These are phyloP conservation scores for Malacoraja senta DNA, from an alignment of 2,797 vertebrate species.

Conservation along the genomic window DNA sequence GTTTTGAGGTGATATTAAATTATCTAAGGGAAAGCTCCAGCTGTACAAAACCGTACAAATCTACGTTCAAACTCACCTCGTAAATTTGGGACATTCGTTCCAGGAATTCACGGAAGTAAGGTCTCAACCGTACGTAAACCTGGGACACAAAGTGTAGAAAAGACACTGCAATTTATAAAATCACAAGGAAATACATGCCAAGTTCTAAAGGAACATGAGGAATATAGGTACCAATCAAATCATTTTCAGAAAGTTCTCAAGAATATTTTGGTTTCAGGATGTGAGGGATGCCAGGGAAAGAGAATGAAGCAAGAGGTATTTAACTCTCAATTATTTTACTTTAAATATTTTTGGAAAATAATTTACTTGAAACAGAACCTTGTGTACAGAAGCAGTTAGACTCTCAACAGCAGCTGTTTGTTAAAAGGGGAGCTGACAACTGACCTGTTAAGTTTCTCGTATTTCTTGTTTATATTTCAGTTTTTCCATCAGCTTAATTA, in stretches of 20 bases:
- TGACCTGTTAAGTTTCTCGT: no score
- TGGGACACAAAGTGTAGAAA: conserved; percentile 47
- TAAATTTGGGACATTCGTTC: conserved; percentile 98
- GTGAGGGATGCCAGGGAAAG: not conserved
- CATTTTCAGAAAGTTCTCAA: not conserved
- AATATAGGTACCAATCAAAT: not conserved
- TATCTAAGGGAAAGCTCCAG: not conserved
- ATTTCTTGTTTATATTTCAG: no score
- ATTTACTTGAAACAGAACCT: not conserved
- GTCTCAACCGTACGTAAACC: conserved; percentile 94
- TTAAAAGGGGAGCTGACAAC: no score
- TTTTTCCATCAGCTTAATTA: no score
- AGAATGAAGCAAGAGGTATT: not conserved
- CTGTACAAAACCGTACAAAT: not conserved
- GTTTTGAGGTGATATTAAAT: not conserved
- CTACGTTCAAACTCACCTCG: conserved; percentile 66
- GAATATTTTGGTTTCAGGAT: not conserved
- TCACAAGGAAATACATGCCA: not conserved
- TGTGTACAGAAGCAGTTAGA: not conserved
- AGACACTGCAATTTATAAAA: not conserved
- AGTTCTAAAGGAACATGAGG: conserved; percentile 1
- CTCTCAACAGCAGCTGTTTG: no score
- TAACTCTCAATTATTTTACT: not conserved
- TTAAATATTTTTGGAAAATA: not conserved
- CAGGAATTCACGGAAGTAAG: conserved; percentile 96